Evolutionary conservation across 2,888 invertebrate genomes (phyloP), one percentile per base, ranked within the genome.

Genomic region (Leptinotarsa peninsularis): DNA sequence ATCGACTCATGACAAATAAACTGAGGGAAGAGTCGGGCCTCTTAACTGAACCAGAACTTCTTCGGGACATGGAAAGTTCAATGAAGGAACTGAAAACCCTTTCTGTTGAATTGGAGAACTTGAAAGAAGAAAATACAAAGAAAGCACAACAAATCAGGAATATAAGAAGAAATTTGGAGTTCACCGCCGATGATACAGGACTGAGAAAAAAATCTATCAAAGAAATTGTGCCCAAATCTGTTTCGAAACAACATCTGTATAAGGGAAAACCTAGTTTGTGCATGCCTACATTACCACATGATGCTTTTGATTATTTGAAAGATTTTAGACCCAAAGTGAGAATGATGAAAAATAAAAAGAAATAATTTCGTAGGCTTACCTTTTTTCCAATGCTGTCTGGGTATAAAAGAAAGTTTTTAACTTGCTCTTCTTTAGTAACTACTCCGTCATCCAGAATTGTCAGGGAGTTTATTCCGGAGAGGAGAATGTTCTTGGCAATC

Each of bases 401-500:
- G 1, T 93, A 91, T 15, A 94, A 90, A 33, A 99, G 89, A 87
- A 98, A 98, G 85, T 98, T 97, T n/a, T 94, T 93, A 81, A 92
- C 92, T 18, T 91, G 89, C 87, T 98, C 98, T 67, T 92, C 91
- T 82, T 92, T 90, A 54, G 93, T 93, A 0, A 95, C 91, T 74
- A 91, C 88, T 78, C 92, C 91, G 85, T 93, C 92, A 88, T 98
- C 98, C 81, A 97, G 89, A 74, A 98, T 90, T 74, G 94, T 95
- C 1, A 99, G 91, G 33, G 95, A 93, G 85, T 97, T 96, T 1
- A 99, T 94, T 67, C 99, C 99, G 33, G 96, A 94, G 43, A 99
- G 89, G 82, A 99, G 94, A 68, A 98, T 93, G 88, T 99, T 99
- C 88, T 99, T 99, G 1, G 97, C 96, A 60, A 97, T 93, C 91